Percentiles rank a stretch among this genome's conserved stretches.
phyloP scores from a whole-genome alignment of 1,140 invertebrate species.

The Papilio machaon region DNA sequence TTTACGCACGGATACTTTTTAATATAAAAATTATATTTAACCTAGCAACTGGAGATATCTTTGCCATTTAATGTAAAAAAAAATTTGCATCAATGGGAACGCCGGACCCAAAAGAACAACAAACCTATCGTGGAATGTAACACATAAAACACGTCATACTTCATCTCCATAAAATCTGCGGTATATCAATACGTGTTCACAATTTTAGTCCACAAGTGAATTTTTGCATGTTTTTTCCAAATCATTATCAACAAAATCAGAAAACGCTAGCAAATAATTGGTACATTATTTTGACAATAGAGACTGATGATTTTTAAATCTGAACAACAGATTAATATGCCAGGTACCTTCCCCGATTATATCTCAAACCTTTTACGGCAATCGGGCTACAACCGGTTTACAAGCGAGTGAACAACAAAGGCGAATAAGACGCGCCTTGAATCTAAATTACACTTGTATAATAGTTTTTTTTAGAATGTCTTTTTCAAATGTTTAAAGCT shows the following conservation, averaged over 20 bases:
- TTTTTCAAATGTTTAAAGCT: slow-evolving; percentile 31
- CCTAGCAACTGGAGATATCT: not conserved
- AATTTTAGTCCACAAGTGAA: not conserved
- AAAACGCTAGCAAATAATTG: not conserved
- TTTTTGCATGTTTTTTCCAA: not conserved
- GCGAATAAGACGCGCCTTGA: slow-evolving; percentile 33
- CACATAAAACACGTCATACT: not conserved
- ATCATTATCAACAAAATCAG: not conserved
- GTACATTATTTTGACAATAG: slow-evolving; percentile 7
- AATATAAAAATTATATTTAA: not conserved
- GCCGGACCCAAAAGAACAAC: not conserved
- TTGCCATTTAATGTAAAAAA: not conserved
- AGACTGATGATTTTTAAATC: not conserved
- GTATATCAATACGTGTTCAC: not conserved
- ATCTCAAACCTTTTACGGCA: slow-evolving; percentile 35
- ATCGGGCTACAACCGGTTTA: slow-evolving; percentile 35
- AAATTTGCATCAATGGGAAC: not conserved
- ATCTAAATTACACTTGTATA: slow-evolving; percentile 31
- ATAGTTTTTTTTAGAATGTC: slow-evolving; percentile 32
- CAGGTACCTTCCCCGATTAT: slow-evolving; percentile 26
- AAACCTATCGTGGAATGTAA: not conserved
- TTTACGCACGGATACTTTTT: not conserved
- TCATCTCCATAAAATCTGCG: not conserved
- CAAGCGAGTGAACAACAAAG: slow-evolving; percentile 30
- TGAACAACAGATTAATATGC: slow-evolving; percentile 16